Evolutionary conservation across 2,888 invertebrate species (phyloP), one percentile per base, ranked within the genome.

Genomic region (Proisotoma minuta): DNA sequence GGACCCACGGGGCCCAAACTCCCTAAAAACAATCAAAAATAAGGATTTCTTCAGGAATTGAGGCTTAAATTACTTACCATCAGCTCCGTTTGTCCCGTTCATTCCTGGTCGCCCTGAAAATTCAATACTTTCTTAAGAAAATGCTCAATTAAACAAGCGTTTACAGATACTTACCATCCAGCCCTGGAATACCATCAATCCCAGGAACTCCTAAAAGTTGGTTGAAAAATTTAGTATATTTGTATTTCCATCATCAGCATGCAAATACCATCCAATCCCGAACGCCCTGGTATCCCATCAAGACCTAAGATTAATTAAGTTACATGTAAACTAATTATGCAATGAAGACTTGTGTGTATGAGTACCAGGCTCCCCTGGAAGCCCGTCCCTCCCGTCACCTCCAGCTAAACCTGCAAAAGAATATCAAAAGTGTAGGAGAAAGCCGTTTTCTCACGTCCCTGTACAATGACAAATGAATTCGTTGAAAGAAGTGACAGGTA

Each of bases 301-400:
- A 93, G 79, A 0, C 94, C 71, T 68, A 29, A 22, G 63, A 57
- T 52, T 24, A 57, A 47, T 39, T 20, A 20, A 39, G n/a, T n/a
- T n/a, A n/a, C n/a, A n/a, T n/a, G n/a, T n/a, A n/a, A n/a, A n/a
- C n/a, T n/a, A n/a, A n/a, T n/a, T n/a, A 59, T 27, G 22, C 26
- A n/a, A 60, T 23, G n/a, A 54, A 22, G 51, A 65, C 52, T 23
- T 23, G 24, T 52, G 28, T 29, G 29, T 43, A 23, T 43, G 18
- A 51, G 43, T 20, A 66, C 69, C 93, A 0, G 93, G 93, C 75
- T 91, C 91, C 0, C 94, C 94, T 0, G 93, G 92, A 0, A 93
- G 85, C 2, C 93, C 93, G 73, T 93, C 91, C 59, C 91, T 81
- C 0, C 93, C 94, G 75, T 94, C 93, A 1, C 92, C 78, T 0